These are phyloP conservation scores for Rousettus leschenaultii DNA, from an alignment of 2,113 vertebrate genomes.

Conservation along the genomic window DNA sequence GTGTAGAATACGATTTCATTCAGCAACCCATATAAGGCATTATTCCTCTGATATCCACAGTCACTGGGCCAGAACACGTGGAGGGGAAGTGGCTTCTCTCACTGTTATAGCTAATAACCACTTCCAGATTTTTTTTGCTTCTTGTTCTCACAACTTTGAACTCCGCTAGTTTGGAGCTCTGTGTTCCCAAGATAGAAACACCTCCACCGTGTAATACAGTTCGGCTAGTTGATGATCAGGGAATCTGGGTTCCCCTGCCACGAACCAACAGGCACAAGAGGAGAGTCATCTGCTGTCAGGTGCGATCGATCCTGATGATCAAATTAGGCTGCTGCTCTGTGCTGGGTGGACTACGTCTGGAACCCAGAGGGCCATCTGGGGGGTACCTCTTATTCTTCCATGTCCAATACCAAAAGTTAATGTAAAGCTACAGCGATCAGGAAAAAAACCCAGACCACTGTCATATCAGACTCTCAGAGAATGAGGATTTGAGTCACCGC, in stretches of 20 bases:
- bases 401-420: not conserved
- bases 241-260: not conserved
- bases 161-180: not conserved
- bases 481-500: too few relatives aligned
- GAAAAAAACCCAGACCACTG: not conserved
- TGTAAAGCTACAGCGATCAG: not conserved
- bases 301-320: fast-evolving
- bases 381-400: not conserved
- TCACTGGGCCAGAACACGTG: not conserved
- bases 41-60: too few relatives aligned
- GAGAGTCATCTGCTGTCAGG: fast-evolving
- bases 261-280: not conserved
- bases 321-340: not conserved
- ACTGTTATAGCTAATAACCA: not conserved
- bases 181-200: not conserved
- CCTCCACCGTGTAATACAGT: not conserved
- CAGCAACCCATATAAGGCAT: fast-evolving
- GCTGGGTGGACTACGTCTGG: not conserved
- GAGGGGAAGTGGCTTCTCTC: not conserved
- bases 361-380: not conserved
- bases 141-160: not conserved
- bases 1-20: not conserved
- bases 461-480: not conserved
- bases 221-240: fast-evolving
- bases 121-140: not conserved